Base-by-base conservation (phyloP, 2,113 vertebrate genomes). In the Philantomba maxwellii region DNA sequence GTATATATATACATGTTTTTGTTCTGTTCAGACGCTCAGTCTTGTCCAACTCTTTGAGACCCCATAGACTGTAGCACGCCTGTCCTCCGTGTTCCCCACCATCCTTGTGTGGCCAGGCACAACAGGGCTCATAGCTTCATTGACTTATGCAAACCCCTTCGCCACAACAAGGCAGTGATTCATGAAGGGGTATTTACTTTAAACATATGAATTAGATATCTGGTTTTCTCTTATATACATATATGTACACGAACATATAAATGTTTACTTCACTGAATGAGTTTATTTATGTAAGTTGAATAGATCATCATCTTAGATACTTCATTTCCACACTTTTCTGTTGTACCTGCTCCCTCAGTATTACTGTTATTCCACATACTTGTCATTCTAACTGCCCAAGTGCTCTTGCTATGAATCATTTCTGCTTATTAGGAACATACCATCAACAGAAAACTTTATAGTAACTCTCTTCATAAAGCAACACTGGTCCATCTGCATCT, bases 41-140 rank as follows among this genome's bases (percentile, higher is more conserved):
- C 19, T 39, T 39, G n/a, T 70, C 66, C 66, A 70, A 12, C n/a
- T 23, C 66, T 39, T 39, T 70, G n/a, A 70, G 66, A 70, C 19
- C 19, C 9, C n/a, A 6, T 70, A 5, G 21, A 70, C 66, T 23
- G n/a, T 23, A 70, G 19, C n/a, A 70, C 0, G 0, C n/a, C 10
- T 66, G 62, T 17, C 33, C 62, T n/a, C 62, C 62, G 16, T 39
- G 66, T 70, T 21, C n/a, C 10, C n/a, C n/a, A 70, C n/a, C 19
- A 2, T 39, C 39, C 19, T 70, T 70, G n/a, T 23, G 66, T 39
- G 21, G 66, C n/a, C n/a, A 39, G 10, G 19, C 10, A 39, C n/a
- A 70, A 70, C 19, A 70, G 66, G 36, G 5, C n/a, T 70, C 66
- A 70, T 23, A 23, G 66, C n/a, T 39, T 70, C 66, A 70, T 6